These are phyloP conservation scores for Palloptera scutellata DNA, from an alignment of 2,888 invertebrate species.

Conservation along the genomic window DNA sequence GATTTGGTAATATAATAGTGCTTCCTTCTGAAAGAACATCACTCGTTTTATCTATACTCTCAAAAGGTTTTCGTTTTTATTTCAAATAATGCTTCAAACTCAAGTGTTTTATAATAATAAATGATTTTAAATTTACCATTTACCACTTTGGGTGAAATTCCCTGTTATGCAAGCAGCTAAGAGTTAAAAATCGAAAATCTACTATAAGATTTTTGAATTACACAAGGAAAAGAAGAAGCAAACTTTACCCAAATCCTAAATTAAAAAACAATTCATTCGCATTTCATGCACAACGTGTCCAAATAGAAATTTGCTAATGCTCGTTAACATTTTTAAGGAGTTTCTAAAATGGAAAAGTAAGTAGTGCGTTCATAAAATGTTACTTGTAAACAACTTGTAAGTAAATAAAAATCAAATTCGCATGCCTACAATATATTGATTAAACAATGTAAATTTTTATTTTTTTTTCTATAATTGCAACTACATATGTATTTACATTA, in stretches of 20 bases:
- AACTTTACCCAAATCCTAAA: not conserved
- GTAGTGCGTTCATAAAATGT: slow-evolving; percentile 22
- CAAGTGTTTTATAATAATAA: no score
- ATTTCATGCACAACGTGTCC: not conserved
- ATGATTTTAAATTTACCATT: slow-evolving; percentile 17
- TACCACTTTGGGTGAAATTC: slow-evolving; percentile 36
- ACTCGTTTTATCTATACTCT: not conserved
- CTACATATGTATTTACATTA: no score
- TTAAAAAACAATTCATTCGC: not conserved
- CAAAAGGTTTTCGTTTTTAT: slow-evolving; percentile 18
- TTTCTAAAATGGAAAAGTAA: slow-evolving; percentile 44
- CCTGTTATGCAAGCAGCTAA: slow-evolving; percentile 30
- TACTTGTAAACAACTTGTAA: no score
- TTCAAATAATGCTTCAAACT: no score
- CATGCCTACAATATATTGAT: no score
- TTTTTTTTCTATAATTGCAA: no score
- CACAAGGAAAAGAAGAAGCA: no score
- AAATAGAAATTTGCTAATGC: slow-evolving; percentile 11
- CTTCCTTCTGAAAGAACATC: not conserved
- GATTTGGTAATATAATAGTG: not conserved
- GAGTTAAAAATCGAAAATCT: not conserved
- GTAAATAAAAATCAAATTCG: no score
- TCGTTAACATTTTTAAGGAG: slow-evolving; percentile 32
- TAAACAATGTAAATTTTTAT: no score
- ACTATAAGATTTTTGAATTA: not conserved